Base-by-base conservation (phyloP, 2,797 vertebrate genomes). In the Cynodonichthys magdalenae region DNA sequence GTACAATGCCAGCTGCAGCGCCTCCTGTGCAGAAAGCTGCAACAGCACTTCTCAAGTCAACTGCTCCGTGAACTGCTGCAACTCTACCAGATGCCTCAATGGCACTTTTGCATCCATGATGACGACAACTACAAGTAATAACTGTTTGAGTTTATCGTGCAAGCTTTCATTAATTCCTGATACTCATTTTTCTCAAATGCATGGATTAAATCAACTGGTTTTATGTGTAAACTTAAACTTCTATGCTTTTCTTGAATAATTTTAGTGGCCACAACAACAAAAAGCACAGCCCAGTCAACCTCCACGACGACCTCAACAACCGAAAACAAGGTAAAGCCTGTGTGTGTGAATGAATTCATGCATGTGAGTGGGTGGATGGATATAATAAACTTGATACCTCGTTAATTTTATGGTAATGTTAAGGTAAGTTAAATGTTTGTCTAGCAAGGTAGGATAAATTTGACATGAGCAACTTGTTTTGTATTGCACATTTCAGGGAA, bases 41-140 rank as follows among this genome's bases (percentile, higher is more conserved):
- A 2, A n/a, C 66, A 85, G 86, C 64, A 29, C 3, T 0, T 19
- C 56, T 5, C 63, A 81, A 55, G 68, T 41, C 63, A 66, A 61
- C 54, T 96, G 95, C 27, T 54, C 75, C 8, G 51, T 92, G 53
- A 66, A 71, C 3, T 95, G 95, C 84, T 96, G 93, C 57, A 61
- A 80, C 17, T 48, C 71, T 1, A 75, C 90, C 0, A 86, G 69
- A 53, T 97, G 95, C 85, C 88, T 95, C 71, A 91, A 74, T 0
- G 49, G 54, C 53, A 89, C 34, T 0, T 79, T 94, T 1, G 66
- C 70, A 34, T 82, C 49, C 0, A 82, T 94, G 83, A 89, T 80
- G 71, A 69, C 69, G 24, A 58, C 62, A 1, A 69, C 82, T 5
- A 61, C 89, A 85, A 88, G 93, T 94, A 80, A 62, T 29, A 12